phyloP scores from a whole-genome alignment of 2,888 invertebrate species.

The Tanypteryx hageni region DNA sequence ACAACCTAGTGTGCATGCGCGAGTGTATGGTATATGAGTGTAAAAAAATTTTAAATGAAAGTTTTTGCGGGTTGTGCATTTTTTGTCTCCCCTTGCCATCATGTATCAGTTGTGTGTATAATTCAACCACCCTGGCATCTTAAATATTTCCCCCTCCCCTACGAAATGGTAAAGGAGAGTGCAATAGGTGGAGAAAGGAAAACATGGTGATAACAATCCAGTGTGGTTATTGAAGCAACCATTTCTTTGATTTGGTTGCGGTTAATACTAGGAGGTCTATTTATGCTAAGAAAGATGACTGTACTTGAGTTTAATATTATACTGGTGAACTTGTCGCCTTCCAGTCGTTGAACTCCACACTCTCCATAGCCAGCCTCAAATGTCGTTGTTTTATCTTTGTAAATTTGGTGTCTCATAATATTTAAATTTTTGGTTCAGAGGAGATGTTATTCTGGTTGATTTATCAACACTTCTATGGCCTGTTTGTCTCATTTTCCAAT shows the following conservation, averaged over 20 bases:
- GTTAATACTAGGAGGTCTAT: conserved; percentile 43
- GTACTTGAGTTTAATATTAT: conserved; percentile 41
- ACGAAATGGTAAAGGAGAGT: conserved; percentile 56
- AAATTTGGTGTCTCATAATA: conserved; percentile 52
- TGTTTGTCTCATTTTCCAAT: conserved; percentile 62
- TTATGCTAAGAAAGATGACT: conserved; percentile 58
- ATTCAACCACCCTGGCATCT: conserved; percentile 58
- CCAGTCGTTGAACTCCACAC: conserved; percentile 46
- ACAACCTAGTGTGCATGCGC: conserved; percentile 56
- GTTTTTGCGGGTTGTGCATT: conserved; percentile 62
- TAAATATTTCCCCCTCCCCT: conserved; percentile 28
- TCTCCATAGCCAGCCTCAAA: conserved; percentile 47
- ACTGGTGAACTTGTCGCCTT: conserved; percentile 62
- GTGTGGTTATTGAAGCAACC: conserved; percentile 56
- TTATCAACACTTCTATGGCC: conserved; percentile 40
- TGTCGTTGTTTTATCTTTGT: conserved; percentile 15
- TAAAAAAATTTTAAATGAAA: conserved; percentile 58
- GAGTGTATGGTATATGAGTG: conserved; percentile 60
- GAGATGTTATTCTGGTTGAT: conserved; percentile 58
- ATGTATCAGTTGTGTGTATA: conserved; percentile 63
- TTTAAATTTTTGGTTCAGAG: conserved; percentile 44
- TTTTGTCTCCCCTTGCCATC: conserved; percentile 59
- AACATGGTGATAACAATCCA: conserved; percentile 59
- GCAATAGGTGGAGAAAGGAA: conserved; percentile 40
- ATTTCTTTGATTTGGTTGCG: conserved; percentile 18